Conservation (phyloP, 1,140 invertebrate species). For the Triops longicaudatus region DNA sequence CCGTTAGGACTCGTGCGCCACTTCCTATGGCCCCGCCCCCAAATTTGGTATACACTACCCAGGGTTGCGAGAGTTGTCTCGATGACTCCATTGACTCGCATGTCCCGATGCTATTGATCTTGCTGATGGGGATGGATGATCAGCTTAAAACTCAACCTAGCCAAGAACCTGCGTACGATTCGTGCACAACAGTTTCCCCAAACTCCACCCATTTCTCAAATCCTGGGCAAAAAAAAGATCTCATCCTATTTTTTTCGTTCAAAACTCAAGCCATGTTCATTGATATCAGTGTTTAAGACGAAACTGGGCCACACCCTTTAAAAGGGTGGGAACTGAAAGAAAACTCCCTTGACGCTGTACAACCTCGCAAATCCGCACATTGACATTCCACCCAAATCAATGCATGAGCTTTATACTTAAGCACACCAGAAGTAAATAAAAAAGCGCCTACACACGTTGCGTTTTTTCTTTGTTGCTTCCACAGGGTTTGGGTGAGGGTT, state of each 20-base stretch:
- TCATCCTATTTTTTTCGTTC: conserved; percentile 13
- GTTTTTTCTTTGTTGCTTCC: not conserved
- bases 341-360: not conserved
- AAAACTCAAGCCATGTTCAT: not conserved
- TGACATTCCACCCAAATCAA: not conserved
- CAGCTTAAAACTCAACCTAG: not conserved
- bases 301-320: not conserved
- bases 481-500: not conserved
- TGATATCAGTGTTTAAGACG: not conserved
- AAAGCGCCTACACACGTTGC: not conserved
- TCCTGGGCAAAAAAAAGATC: not conserved
- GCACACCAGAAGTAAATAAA: too few relatives aligned
- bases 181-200: not conserved
- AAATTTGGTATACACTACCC: not conserved
- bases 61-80: not conserved
- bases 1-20: not conserved
- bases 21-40: not conserved
- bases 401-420: not conserved
- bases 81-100: conserved; percentile 10
- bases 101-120: conserved; percentile 12
- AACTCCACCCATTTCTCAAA: not conserved
- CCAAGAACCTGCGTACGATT: not conserved
- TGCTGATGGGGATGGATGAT: not conserved
- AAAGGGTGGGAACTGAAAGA: not conserved
- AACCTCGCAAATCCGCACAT: not conserved